Conservation (phyloP, 2,113 vertebrate species). For the Gavialis gangeticus region DNA sequence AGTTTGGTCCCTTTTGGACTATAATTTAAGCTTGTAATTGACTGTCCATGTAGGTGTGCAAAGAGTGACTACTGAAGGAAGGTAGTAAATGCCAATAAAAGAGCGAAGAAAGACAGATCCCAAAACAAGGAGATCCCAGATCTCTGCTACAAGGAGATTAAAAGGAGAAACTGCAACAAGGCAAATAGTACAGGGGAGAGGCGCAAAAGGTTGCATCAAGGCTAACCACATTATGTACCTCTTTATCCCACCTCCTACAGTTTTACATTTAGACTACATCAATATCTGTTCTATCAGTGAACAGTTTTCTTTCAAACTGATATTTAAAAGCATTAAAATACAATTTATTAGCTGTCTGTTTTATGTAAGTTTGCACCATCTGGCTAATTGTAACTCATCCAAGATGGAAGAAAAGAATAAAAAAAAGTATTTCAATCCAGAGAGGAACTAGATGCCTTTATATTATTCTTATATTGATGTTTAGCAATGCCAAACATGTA, state of each 20-base stretch:
- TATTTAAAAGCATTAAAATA: background rate
- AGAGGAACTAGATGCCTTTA: background rate
- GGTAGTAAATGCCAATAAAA: background rate
- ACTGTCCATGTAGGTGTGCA: background rate
- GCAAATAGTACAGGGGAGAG: too few relatives aligned
- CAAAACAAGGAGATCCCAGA: background rate
- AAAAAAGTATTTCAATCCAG: background rate
- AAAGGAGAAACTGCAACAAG: too few relatives aligned
- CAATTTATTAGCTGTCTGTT: background rate
- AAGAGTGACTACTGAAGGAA: background rate
- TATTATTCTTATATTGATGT: background rate
- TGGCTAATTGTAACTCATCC: slow-evolving; percentile 12
- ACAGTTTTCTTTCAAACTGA: background rate
- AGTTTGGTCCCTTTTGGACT: too few relatives aligned
- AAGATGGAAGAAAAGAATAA: background rate
- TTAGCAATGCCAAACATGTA: background rate
- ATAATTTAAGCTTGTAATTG: background rate
- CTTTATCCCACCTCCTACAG: background rate
- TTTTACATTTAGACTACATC: background rate
- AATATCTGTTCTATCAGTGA: background rate
- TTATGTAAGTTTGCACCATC: background rate
- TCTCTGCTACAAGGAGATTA: background rate
- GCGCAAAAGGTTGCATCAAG: too few relatives aligned
- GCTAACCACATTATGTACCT: too few relatives aligned
- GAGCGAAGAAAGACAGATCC: background rate